phyloP scores from a whole-genome alignment of 2,113 vertebrate species.

The Phrynosoma blainvillii region DNA sequence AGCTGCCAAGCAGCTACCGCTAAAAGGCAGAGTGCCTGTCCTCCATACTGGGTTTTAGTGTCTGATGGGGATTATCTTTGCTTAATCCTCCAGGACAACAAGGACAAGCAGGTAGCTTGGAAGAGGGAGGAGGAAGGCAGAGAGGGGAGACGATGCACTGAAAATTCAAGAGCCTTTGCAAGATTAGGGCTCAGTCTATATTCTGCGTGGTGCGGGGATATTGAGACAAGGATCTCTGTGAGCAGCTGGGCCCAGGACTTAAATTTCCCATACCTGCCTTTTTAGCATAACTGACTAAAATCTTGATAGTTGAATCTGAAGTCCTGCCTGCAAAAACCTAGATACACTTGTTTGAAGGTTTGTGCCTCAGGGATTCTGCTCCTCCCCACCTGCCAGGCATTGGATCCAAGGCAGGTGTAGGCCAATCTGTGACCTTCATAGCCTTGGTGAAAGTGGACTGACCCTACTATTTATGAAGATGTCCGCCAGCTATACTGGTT shows the following conservation, averaged over 20 bases:
- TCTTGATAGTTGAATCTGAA: not conserved
- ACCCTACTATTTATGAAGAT: no score
- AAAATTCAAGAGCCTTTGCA: not conserved
- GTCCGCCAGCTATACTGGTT: no score
- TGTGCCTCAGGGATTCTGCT: not conserved
- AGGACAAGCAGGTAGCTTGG: constrained; percentile 1
- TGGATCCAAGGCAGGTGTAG: not conserved
- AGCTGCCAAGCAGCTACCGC: not conserved
- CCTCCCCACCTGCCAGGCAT: not conserved
- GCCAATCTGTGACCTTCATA: no score
- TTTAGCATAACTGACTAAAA: not conserved
- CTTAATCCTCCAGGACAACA: constrained; percentile 11
- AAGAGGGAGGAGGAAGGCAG: not conserved
- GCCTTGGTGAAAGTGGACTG: no score
- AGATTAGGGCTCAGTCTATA: not conserved
- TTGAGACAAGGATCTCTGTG: not conserved
- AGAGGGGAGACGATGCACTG: no score
- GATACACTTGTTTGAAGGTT: not conserved
- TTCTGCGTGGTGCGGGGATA: not conserved
- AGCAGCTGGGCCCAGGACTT: not conserved
- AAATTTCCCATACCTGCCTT: not conserved
- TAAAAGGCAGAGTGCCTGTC: constrained; percentile 11
- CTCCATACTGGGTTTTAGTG: constrained; percentile 4
- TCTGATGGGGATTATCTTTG: constrained; percentile 14
- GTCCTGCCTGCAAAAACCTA: not conserved